These are phyloP conservation scores for Amphipoea lucens DNA, from an alignment of 2,888 invertebrate genomes.

Conservation along the genomic window DNA sequence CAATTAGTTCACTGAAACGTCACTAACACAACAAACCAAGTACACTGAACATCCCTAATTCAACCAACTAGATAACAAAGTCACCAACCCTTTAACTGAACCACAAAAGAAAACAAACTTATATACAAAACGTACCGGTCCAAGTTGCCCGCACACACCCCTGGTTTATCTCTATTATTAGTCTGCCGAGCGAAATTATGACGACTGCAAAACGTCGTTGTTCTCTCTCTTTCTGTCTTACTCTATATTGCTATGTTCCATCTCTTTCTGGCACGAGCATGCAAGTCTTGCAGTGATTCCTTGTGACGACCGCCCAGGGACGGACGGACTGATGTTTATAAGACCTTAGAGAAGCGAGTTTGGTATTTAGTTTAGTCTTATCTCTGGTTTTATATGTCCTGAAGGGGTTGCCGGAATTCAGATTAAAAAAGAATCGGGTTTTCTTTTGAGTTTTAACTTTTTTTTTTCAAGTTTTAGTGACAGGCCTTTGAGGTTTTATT, in stretches of 20 bases:
- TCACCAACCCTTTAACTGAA: slow-evolving; percentile 45
- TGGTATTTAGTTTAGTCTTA: slow-evolving; percentile 81
- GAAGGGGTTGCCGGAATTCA: slow-evolving; percentile 72
- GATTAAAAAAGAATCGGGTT: slow-evolving; percentile 75
- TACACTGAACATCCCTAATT: slow-evolving; percentile 26
- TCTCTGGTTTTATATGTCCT: slow-evolving; percentile 78
- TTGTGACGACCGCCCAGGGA: slow-evolving; percentile 81
- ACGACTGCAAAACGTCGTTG: slow-evolving; percentile 89
- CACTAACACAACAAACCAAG: slow-evolving; percentile 18
- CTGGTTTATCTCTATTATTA: slow-evolving; percentile 90
- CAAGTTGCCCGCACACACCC: slow-evolving; percentile 66
- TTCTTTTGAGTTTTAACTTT: slow-evolving; percentile 41
- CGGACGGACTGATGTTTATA: slow-evolving; percentile 78
- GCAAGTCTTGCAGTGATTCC: slow-evolving; percentile 84
- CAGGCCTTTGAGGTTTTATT: neutral
- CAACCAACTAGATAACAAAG: slow-evolving; percentile 46
- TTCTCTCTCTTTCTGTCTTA: slow-evolving; percentile 72
- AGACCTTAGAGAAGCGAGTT: slow-evolving; percentile 81
- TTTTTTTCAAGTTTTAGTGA: slow-evolving; percentile 27
- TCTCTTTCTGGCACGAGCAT: slow-evolving; percentile 73
- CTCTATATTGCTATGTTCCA: slow-evolving; percentile 26
- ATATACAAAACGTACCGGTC: slow-evolving; percentile 51
- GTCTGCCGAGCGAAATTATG: slow-evolving; percentile 91
- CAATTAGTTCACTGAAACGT: slow-evolving; percentile 33
- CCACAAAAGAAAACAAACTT: slow-evolving; percentile 58